Evolutionary conservation across 2,113 vertebrate genomes (phyloP), one percentile per base, ranked within the genome.

Genomic region (Aegithalos caudatus): DNA sequence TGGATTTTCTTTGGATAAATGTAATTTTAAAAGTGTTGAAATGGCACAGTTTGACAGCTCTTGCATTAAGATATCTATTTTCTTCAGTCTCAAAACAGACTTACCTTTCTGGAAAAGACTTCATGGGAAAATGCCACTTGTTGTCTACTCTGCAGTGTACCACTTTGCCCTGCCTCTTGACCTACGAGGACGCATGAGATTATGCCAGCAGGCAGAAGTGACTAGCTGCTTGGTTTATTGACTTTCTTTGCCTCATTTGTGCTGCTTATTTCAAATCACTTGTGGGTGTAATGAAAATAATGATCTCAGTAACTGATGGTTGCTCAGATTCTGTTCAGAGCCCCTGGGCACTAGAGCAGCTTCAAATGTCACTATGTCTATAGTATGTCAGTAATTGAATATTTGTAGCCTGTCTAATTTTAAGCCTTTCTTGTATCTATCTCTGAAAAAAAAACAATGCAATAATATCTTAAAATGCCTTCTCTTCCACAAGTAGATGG

Each of bases 381-480:
- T 9, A 69, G 13, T 28, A 61, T 14, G 6, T 9, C 69, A 69
- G 37, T 48, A 72, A 40, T 10, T 45, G 31, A 76, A 33, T 57
- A 73, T 61, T 82, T 47, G 12, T 42, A 70, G 8, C 11, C 38
- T 73, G 21, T 9, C 13, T 44, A 62, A 60, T 51, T 89, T 84
- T 48, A 58, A 84, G n/a, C 14, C 28, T 58, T 62, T 56, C 40
- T 72, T 72, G 3, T 35, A 19, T 27, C 19, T 18, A 16, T 19
- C 10, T 35, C 37, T 42, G 23, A 6, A 28, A 66, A 86, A 73
- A 56, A 38, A 25, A 37, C 7, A 2, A 8, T 24, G 16, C 19
- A 62, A 22, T 9, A 73, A 3, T 42, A 33, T 14, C 12, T 53
- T 38, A 24, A 51, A 65, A 37, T 0, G 0, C 24, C 7, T n/a